Conservation (phyloP, 2,113 vertebrate genomes). For the Cynoglossus semilaevis region DNA sequence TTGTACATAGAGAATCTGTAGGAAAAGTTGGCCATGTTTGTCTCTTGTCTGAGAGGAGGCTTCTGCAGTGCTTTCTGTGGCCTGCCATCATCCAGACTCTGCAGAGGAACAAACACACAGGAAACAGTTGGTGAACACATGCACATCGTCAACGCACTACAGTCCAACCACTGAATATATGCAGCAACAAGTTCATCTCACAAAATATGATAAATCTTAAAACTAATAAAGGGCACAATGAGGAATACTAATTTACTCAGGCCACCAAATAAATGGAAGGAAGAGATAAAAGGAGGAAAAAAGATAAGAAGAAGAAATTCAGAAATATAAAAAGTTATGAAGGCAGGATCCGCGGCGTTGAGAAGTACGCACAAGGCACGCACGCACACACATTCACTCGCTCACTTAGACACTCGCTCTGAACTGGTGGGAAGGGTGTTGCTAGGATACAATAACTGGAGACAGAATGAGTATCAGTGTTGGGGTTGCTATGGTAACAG, state of each 20-base stretch:
- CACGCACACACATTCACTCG: background rate
- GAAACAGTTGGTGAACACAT: background rate
- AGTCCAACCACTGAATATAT: conserved; percentile 15
- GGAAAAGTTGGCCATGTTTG: conserved; percentile 98
- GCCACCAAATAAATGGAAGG: no score
- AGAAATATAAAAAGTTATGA: no score
- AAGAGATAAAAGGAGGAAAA: no score
- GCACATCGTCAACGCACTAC: background rate
- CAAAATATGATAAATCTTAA: no score
- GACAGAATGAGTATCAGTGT: conserved; percentile 66
- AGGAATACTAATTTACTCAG: no score
- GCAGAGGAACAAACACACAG: background rate
- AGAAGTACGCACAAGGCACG: background rate
- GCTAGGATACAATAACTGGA: conserved; percentile 63
- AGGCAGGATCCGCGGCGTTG: no score
- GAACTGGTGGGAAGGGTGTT: conserved; percentile 49
- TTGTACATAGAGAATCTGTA: conserved; percentile 99
- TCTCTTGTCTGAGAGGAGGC: conserved; percentile 93
- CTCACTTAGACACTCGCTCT: conserved; percentile 1
- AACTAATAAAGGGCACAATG: no score
- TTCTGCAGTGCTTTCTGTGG: conserved; percentile 85
- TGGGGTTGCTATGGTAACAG: conserved; percentile 62
- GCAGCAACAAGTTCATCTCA: no score
- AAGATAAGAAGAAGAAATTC: no score
- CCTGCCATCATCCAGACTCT: conserved; percentile 94